Evolutionary conservation across 2,113 vertebrate species (phyloP).

Genomic region (Dipodomys spectabilis): DNA sequence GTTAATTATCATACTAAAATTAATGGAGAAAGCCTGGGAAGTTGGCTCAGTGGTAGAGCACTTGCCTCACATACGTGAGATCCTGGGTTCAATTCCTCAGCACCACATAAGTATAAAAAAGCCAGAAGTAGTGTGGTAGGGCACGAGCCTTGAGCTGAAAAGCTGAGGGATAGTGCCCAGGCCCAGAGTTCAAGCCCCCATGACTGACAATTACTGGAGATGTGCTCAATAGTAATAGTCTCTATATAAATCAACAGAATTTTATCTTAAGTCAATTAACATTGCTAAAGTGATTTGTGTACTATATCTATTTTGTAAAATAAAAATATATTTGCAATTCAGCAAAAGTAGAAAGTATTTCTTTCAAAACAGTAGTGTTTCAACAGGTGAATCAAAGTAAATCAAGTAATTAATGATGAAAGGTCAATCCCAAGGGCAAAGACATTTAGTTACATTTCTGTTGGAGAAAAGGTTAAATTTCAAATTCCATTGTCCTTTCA

Average conservation of each 20-base stretch:
- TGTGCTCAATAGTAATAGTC: not conserved
- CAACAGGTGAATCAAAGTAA: not conserved
- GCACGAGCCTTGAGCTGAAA: no score
- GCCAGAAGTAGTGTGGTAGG: no score
- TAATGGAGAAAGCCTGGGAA: no score
- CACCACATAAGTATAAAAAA: no score
- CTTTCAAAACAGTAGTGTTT: not conserved
- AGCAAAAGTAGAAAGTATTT: not conserved
- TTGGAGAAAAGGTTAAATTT: not conserved
- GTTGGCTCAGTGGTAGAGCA: no score
- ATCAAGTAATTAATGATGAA: constrained; percentile 37
- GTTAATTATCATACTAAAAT: not conserved
- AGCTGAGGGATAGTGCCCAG: no score
- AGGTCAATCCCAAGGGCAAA: not conserved
- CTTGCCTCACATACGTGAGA: no score
- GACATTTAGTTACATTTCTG: constrained; percentile 31
- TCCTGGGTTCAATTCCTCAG: no score
- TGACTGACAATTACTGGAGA: not conserved
- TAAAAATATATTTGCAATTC: constrained; percentile 28
- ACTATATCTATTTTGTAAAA: constrained; percentile 22
- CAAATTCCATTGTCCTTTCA: constrained; percentile 35
- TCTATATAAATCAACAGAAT: constrained; percentile 36
- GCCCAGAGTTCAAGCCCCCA: no score
- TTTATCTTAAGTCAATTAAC: constrained; percentile 26
- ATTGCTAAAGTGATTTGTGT: not conserved